Evolutionary conservation across 2,888 invertebrate species (phyloP).

Genomic region (Hydropsyche betteni): DNA sequence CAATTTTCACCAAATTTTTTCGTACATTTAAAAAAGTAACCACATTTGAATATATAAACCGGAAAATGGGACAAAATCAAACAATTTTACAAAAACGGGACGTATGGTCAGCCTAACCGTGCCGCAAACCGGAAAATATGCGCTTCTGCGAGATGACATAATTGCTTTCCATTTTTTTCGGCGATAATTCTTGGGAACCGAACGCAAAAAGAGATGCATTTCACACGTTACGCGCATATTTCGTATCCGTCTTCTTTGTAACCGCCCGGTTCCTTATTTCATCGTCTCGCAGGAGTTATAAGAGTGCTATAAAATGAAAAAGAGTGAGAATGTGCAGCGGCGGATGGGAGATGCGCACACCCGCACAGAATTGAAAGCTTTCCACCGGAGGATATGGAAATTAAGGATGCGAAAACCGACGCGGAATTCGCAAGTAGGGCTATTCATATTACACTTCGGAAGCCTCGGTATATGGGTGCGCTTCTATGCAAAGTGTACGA

Average conservation of each 20-base stretch:
- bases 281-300: neutral
- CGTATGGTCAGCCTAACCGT: too few species aligned
- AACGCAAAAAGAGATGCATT: too few species aligned
- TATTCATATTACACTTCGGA: conserved; percentile 1
- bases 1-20: too few species aligned
- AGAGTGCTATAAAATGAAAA: neutral
- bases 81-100: too few species aligned
- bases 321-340: conserved; percentile 14
- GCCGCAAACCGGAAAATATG: conserved; percentile 24
- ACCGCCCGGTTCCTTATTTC: neutral
- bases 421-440: conserved; percentile 8
- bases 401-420: conserved; percentile 19
- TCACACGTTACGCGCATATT: too few species aligned
- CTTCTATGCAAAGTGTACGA: too few species aligned
- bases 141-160: conserved; percentile 1
- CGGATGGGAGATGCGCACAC: neutral
- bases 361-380: conserved; percentile 12
- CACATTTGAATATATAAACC: too few species aligned
- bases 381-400: conserved; percentile 21
- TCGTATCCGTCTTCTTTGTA: neutral
- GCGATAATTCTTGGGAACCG: neutral
- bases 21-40: too few species aligned
- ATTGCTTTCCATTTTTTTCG: neutral
- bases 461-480: too few species aligned
- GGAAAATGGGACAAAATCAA: too few species aligned